These are phyloP conservation scores for Pilophorus perplexus DNA, from an alignment of 2,888 invertebrate genomes.

Conservation along the genomic window DNA sequence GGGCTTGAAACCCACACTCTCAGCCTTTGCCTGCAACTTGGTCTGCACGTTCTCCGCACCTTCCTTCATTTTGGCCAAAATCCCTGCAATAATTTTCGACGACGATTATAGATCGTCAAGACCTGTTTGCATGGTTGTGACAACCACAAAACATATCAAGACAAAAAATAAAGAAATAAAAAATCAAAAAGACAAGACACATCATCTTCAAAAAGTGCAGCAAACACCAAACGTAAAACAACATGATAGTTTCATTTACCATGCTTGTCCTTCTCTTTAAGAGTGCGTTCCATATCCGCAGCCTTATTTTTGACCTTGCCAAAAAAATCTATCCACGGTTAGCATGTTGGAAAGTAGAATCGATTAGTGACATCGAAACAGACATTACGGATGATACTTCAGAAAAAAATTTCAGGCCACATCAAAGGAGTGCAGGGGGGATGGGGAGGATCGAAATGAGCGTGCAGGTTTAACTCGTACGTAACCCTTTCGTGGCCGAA, in stretches of 20 bases:
- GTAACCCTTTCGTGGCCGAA: too few relatives aligned
- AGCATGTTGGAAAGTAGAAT: constrained; percentile 26
- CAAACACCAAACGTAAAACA: not conserved
- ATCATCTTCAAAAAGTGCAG: not conserved
- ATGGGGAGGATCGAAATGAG: too few relatives aligned
- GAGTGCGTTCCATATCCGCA: constrained; percentile 84
- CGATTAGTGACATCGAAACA: constrained; percentile 25
- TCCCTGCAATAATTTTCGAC: constrained; percentile 59
- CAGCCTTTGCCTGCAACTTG: constrained; percentile 89
- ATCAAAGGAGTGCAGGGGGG: too few relatives aligned
- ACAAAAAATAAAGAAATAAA: too few relatives aligned
- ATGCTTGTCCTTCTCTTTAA: constrained; percentile 91
- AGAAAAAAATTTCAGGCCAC: not conserved
- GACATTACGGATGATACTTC: not conserved
- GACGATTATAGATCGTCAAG: too few relatives aligned
- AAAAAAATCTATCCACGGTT: constrained; percentile 72
- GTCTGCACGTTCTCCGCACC: constrained; percentile 92
- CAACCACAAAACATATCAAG: too few relatives aligned
- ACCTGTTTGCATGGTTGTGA: too few relatives aligned
- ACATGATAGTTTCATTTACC: constrained; percentile 55
- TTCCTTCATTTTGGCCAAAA: constrained; percentile 93
- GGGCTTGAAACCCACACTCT: constrained; percentile 70
- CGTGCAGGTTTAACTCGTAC: too few relatives aligned
- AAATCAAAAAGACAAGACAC: not conserved
- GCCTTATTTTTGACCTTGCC: constrained; percentile 96